Conservation (phyloP, 2,113 vertebrate species). For the Tyto alba region DNA sequence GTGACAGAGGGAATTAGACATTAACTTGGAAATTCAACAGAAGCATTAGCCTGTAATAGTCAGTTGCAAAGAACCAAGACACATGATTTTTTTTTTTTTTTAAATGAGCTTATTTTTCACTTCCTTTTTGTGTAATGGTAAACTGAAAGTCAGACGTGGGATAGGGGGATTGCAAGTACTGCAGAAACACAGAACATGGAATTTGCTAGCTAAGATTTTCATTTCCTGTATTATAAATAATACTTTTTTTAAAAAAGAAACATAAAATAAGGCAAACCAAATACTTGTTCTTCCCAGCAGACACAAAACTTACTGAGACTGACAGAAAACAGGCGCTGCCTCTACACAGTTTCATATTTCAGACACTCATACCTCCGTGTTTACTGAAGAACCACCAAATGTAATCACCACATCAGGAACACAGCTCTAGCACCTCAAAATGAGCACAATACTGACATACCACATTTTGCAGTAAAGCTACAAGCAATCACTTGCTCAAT, state of each 20-base stretch:
- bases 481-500: accelerated
- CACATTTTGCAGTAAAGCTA: background rate
- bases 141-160: background rate
- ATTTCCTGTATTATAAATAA: background rate
- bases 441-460: accelerated
- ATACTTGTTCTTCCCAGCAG: background rate
- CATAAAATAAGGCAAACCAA: background rate
- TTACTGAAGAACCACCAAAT: background rate
- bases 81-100: too few species aligned
- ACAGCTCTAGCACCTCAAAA: accelerated
- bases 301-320: background rate
- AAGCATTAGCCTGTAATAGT: background rate
- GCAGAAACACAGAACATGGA: background rate
- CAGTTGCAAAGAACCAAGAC: background rate
- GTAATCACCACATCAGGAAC: accelerated
- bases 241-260: background rate
- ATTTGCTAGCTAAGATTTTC: background rate
- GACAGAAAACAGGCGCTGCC: background rate
- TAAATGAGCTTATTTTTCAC: too few species aligned
- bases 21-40: background rate
- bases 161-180: background rate
- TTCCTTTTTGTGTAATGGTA: background rate
- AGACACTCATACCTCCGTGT: background rate
- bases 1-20: background rate
- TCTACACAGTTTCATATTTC: accelerated